A percentile compares a stretch with the other conserved stretches of the same genome.
phyloP scores from a whole-genome alignment of 2,113 vertebrate genomes.

The Odocoileus virginianus region DNA sequence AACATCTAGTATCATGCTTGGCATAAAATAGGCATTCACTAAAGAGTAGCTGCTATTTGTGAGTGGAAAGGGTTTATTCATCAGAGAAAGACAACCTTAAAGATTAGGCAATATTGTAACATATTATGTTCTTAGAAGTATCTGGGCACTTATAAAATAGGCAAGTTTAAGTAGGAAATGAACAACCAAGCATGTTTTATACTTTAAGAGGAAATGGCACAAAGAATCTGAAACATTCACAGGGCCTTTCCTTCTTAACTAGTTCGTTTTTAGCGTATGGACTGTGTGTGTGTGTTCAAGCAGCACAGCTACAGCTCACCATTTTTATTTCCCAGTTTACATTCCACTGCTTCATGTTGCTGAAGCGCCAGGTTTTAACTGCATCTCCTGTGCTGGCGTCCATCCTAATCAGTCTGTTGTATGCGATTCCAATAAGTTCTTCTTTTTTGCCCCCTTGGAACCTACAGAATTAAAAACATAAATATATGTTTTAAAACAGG shows the following conservation, averaged over 20 bases:
- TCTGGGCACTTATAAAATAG: not conserved
- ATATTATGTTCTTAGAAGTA: not conserved
- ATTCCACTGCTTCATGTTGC: conserved; percentile 99
- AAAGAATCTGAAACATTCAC: not conserved
- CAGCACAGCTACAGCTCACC: conserved; percentile 77
- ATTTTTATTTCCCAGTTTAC: conserved; percentile 99
- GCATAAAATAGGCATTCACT: not conserved
- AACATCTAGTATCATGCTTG: not conserved
- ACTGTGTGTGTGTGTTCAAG: not conserved
- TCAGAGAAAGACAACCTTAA: not conserved
- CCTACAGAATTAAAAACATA: conserved; percentile 70
- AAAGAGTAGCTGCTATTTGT: not conserved
- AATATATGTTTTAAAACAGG: fast-evolving
- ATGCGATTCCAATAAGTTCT: conserved; percentile 97
- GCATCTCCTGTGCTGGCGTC: conserved; percentile 94
- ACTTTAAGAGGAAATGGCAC: not conserved
- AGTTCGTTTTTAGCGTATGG: not conserved
- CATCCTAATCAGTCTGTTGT: conserved; percentile 97
- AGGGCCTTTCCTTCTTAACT: not conserved
- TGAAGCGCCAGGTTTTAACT: conserved; percentile 98
- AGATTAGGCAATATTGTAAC: not conserved
- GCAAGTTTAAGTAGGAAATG: not conserved
- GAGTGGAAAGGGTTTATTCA: not conserved
- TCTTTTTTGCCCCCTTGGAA: conserved; percentile 98
- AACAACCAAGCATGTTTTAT: not conserved